Base-by-base conservation (phyloP, 2,113 vertebrate species). In the Ceratotherium simum region DNA sequence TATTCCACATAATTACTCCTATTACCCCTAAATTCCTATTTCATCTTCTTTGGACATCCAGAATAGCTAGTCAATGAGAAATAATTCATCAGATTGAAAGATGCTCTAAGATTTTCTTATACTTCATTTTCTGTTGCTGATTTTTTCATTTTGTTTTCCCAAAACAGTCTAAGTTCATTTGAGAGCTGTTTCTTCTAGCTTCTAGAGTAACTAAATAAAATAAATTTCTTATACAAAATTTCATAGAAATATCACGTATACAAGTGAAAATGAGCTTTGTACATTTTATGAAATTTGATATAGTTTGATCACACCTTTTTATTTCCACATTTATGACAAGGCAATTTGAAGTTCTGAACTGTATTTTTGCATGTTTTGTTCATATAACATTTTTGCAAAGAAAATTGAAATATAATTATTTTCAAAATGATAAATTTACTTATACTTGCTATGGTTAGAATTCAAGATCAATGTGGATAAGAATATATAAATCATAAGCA, bases 151-250 rank as follows among this genome's bases (percentile, higher is more conserved):
- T 83, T 72, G 31, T 23, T 97, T 83, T 78, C 13, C 12, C n/a
- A 46, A 85, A 89, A 78, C 6, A 60, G 33, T 27, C 18, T 29
- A 82, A 39, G 14, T 72, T 88, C 10, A n/a, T 27, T 64, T 90
- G 82, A 96, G 94, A 98, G 33, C 42, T 97, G 31, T 93, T 97
- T 11, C 33, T 96, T 96, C 67, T 88, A 91, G 36, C 58, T 96
- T 98, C 72, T 90, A 80, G 25, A 80, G 82, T 96, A 73, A 96
- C 65, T 97, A 85, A 98, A 87, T 58, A 97, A 76, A 65, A 62
- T 82, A 97, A 62, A 23, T 88, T 51, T 69, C 12, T 79, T 33
- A 76, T 39, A 36, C 6, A n/a, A 42, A 84, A 56, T 73, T 88
- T 64, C 69, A 1, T 69, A 78, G 33, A 18, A 90, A 33, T 83